phyloP scores from a whole-genome alignment of 2,888 invertebrate genomes.

The Epinotia bilunana region DNA sequence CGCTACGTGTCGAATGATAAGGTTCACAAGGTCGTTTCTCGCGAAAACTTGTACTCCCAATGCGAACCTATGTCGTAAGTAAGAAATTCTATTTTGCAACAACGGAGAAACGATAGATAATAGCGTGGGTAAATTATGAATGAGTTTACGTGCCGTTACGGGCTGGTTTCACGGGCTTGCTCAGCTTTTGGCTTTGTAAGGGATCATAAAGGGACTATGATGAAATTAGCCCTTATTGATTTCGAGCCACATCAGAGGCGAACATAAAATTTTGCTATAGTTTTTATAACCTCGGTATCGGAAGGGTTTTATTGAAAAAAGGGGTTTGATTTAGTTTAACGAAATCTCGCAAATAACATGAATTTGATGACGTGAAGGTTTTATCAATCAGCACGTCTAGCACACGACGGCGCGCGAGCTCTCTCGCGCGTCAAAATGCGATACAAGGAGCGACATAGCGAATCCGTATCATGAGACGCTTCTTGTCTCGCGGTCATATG shows the following conservation, averaged over 20 bases:
- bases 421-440: too few species aligned
- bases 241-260: conserved; percentile 21
- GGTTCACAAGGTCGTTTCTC: background rate
- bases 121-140: conserved; percentile 2
- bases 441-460: too few species aligned
- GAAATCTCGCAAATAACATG: background rate
- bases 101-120: background rate
- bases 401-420: too few species aligned
- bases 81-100: background rate
- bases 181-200: conserved; percentile 35
- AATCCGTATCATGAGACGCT: too few species aligned
- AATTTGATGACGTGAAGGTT: background rate
- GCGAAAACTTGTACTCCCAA: background rate
- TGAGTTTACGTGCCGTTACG: conserved; percentile 35
- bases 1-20: conserved; percentile 15
- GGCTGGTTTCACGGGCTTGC: conserved; percentile 32
- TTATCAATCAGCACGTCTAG: background rate
- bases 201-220: conserved; percentile 35
- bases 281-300: background rate
- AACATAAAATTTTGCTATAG: conserved; percentile 13
- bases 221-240: conserved; percentile 39
- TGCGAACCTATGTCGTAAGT: background rate
- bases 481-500: too few species aligned
- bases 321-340: background rate
- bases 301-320: background rate